Evolutionary conservation across 1,140 invertebrate species (phyloP), one percentile per base, ranked within the genome.

Genomic region (Bombus breviceps): DNA sequence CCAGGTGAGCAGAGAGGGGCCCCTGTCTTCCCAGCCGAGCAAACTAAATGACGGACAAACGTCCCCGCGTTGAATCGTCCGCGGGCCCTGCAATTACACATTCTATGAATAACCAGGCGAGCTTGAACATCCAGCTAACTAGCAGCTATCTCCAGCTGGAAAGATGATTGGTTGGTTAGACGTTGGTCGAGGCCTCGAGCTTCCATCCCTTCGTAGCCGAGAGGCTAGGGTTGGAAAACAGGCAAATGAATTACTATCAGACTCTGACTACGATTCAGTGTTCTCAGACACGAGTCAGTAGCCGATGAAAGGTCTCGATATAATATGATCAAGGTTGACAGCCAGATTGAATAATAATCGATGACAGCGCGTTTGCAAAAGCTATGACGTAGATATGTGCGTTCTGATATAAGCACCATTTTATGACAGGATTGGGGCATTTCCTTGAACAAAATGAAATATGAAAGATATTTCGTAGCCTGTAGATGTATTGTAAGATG

Each of bases 91-190:
- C 47, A 83, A 93, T 93, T 93, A 93, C 86, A 82, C 90, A 93
- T 93, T 93, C 92, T 88, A 93, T 93, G 92, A 93, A 93, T 93
- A 92, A 92, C 85, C 83, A 89, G 91, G 77, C 86, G 86, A 90
- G 86, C 85, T 69, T 43, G 72, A 82, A 79, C 83, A 75, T 79
- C 47, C 76, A 39, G 43, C 78, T 57, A n/a, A 66, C 53, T 69
- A 77, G 74, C 72, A 34, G 72, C 10, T 43, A 73, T 32, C 34
- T 69, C 28, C 2, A 28, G 28, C 43, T 28, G 43, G 25, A 18
- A 43, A 73, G 43, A 86, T 73, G 81, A 68, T 75, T 66, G 75
- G 53, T 39, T 3, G 66, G 39, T 34, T 22, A 34, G 64, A n/a
- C 64, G 75, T 39, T 62, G 57, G 57, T n/a, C 37, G 28, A 43